Base-by-base conservation (phyloP, 2,797 vertebrate species). In the Centroberyx gerrardi region DNA sequence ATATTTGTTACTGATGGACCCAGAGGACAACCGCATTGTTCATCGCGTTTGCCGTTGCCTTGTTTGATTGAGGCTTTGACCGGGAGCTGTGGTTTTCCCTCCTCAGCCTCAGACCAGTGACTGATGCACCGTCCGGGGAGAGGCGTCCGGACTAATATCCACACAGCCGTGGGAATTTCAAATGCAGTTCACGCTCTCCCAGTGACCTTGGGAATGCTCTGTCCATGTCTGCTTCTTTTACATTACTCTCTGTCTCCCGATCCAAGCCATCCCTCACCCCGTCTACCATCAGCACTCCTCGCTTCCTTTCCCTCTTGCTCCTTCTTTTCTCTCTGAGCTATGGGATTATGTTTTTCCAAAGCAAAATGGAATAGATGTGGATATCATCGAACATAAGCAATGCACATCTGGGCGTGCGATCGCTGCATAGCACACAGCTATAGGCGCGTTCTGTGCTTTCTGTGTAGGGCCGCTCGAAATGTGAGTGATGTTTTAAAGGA, bases 161-260 rank as follows among this genome's bases (percentile, higher is more conserved):
- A 10, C 10, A 18, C 17, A 38, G 28, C 58, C 58, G 28, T 10
- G 0, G 12, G 27, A 33, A 62, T 62, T 68, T 40, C 8, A 40
- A 33, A 73, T 61, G 69, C 55, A 55, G 62, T 69, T 56, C 61
- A 61, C 7, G 2, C 48, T 22, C 9, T 48, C 8, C 28, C 51
- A n/a, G 51, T 62, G 55, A 72, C 70, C 70, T 82, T 69, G 64
- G 64, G 63, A 29, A 56, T 17, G 13, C 63, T 33, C 10, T 54
- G 3, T 59, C 33, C 33, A 33, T 5, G 52, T 44, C 36, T 9
- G 2, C 0, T 1, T 68, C 51, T 38, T 73, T 53, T 44, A 52
- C 55, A 73, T 58, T n/a, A 49, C 4, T 58, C 22, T 33, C 48
- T 55, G 52, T 28, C 44, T 66, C 29, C 48, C 18, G 28, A 38